Base-by-base conservation (phyloP, 2,113 vertebrate species). In the Pterocles burchelli region DNA sequence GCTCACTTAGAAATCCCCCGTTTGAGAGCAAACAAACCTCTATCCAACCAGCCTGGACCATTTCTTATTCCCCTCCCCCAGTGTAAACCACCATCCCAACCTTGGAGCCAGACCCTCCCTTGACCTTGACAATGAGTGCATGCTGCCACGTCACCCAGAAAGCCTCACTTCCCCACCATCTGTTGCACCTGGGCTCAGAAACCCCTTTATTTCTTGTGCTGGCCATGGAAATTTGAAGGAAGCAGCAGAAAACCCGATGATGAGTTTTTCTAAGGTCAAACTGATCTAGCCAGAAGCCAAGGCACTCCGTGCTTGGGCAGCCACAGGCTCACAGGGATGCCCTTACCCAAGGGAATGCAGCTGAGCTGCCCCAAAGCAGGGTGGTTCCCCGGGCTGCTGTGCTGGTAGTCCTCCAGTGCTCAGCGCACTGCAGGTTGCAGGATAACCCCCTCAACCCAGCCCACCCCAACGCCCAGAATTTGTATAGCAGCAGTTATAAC, bases 101-200 rank as follows among this genome's bases (percentile, higher is more conserved):
- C 41, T 84, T 0, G 0, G 17, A 78, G 19, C 14, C 57, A 83
- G 63, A 29, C 8, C 20, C 41, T 93, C 31, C 49, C 28, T 62
- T 73, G 66, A 31, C 51, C 41, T 85, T 65, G 58, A 31, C 48
- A 7, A 24, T 4, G 9, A 38, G 24, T 5, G 0, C 0, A 1
- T 48, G 7, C 17, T 62, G 24, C 70, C 48, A 11, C 8, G 2
- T 54, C 51, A 52, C 51, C 21, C 78, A 78, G 63, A 71, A 73
- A 71, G 13, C 29, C 31, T 63, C 68, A 21, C 29, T 58, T 41
- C 25, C 41, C 34, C 3, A 0, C 9, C 45, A 52, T 7, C 62
- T 28, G 0, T 41, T 52, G 49, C 70, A 78, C 21, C 17, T 16
- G 12, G 38, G 15, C 36, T 85, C 49, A 73, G 66, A 82, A 85